Evolutionary conservation across 2,797 vertebrate species (phyloP).

Genomic region (Todus mexicanus): DNA sequence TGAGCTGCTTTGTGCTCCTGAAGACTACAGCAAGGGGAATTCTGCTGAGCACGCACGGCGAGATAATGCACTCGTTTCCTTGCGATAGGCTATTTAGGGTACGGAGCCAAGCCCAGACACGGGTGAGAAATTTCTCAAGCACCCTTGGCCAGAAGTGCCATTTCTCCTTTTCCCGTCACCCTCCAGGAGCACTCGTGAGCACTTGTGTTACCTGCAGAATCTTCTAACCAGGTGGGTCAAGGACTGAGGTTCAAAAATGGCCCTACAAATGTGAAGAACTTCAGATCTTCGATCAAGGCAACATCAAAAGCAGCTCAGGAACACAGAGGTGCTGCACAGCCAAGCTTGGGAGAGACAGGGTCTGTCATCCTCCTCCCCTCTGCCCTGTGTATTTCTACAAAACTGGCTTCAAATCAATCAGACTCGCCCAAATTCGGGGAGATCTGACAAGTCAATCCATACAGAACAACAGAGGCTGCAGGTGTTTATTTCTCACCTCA

Average conservation of each 20-base stretch:
- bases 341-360: background rate
- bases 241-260: background rate
- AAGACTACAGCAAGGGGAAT: background rate
- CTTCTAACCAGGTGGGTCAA: background rate
- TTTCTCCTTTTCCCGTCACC: background rate
- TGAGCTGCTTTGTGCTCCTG: background rate
- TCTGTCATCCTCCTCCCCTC: background rate
- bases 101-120: background rate
- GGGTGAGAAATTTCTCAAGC: background rate
- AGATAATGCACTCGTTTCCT: background rate
- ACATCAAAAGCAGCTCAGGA: rapidly evolving
- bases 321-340: background rate
- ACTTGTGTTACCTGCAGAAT: background rate
- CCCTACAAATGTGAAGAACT: rapidly evolving
- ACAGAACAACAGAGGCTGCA: background rate
- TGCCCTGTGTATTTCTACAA: background rate
- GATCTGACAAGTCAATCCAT: background rate
- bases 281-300: background rate
- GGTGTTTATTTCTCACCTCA: background rate
- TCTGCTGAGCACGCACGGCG: background rate
- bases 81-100: background rate
- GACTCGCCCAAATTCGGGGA: background rate
- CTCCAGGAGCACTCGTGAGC: background rate
- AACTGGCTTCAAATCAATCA: background rate
- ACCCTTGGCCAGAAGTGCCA: background rate